Evolutionary conservation across 2,113 vertebrate genomes (phyloP).

Genomic region (Lichenostomus cassidix): DNA sequence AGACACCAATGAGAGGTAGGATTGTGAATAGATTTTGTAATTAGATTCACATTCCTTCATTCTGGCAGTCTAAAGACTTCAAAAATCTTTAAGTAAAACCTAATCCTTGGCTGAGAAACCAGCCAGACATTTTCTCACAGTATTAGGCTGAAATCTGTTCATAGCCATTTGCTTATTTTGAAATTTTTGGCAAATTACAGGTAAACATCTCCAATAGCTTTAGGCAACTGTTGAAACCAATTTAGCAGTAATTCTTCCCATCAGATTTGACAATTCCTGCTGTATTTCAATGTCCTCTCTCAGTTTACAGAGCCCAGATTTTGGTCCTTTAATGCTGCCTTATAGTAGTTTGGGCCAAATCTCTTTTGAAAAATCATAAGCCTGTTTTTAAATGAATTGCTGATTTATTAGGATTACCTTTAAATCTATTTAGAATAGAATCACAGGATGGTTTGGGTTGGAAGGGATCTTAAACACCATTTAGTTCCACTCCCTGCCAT

Average conservation of each 20-base stretch:
- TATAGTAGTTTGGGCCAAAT: background rate
- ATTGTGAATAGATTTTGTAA: background rate
- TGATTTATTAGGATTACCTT: background rate
- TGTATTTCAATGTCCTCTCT: background rate
- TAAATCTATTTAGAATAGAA: background rate
- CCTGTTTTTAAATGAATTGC: background rate
- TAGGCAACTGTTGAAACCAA: background rate
- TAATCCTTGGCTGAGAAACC: background rate
- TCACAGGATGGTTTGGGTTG: background rate
- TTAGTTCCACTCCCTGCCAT: background rate
- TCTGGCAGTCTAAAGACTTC: background rate
- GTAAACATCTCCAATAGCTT: background rate
- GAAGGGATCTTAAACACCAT: background rate
- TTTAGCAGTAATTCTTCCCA: background rate
- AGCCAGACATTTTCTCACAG: background rate
- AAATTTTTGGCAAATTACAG: background rate
- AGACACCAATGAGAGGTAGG: constrained; percentile 69
- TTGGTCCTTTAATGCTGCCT: background rate
- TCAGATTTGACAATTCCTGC: background rate
- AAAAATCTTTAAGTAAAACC: background rate
- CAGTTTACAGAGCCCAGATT: background rate
- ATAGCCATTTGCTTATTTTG: background rate
- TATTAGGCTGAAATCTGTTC: background rate
- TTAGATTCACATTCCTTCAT: background rate
- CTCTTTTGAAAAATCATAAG: background rate